A percentile compares a stretch with the other conserved stretches of the same genome.
These are phyloP conservation scores for Hemibagrus guttatus DNA, from an alignment of 2,797 vertebrate species.

Conservation along the genomic window DNA sequence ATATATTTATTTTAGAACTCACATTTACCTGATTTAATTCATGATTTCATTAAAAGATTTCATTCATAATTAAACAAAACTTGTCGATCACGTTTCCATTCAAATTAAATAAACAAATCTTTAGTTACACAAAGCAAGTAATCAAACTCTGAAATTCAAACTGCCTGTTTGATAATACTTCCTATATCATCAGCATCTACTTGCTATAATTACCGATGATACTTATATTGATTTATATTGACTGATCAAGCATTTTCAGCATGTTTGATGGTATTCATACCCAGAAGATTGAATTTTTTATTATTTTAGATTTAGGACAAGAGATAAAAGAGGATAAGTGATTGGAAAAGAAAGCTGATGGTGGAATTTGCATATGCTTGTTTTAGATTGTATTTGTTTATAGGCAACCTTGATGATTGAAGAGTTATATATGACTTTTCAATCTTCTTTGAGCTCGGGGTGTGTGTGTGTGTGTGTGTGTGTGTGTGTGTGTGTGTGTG, in stretches of 20 bases:
- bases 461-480: not conserved
- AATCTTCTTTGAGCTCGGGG: not conserved
- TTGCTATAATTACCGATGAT: not conserved
- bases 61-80: too few species aligned
- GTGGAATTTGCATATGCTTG: not conserved
- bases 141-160: not conserved
- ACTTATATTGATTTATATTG: not conserved
- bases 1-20: not conserved
- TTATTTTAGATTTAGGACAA: not conserved
- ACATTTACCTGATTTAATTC: not conserved
- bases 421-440: not conserved
- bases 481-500: not conserved
- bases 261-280: not conserved
- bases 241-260: not conserved
- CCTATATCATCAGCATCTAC: not conserved
- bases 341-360: not conserved
- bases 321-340: too few species aligned
- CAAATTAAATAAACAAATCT: not conserved
- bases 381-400: not conserved
- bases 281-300: not conserved
- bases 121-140: too few species aligned
- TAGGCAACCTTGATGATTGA: not conserved
- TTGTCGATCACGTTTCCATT: not conserved
- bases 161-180: not conserved
- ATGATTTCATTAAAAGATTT: not conserved